Base-by-base conservation (phyloP, 2,888 invertebrate species). In the Pachycephus smyrnensis region DNA sequence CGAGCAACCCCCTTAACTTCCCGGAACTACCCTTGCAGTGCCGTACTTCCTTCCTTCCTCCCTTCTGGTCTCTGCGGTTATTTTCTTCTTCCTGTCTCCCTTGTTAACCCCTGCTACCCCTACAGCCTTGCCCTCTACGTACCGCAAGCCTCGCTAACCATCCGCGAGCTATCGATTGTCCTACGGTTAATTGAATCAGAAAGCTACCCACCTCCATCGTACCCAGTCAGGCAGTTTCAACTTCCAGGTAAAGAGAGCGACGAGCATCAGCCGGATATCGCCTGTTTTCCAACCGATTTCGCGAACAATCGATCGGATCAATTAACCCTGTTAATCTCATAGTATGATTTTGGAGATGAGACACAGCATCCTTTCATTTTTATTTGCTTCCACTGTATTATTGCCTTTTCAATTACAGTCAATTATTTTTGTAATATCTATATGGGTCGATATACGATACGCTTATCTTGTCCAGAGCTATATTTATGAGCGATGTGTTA, bases 1-100 rank as follows among this genome's bases (percentile, higher is more conserved):
- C 76, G 69, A 73, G 77, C 77, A 69, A 80, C 75, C 68, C 73
- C 73, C 73, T 79, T n/a, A 73, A 76, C 69, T 79, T 79, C 69
- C 69, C 30, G 73, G 68, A 73, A 76, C 40, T 35, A 71, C 40
- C 36, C 12, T 33, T 11, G 75, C 75, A 36, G 35, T 69, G n/a
- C 35, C 15, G 15, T 6, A 23, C 75, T 32, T 75, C 30, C 23
- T 12, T 69, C 36, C 33, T 55, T 68, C 40, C 31, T 55, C 23
- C 4, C 32, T 75, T 55, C 23, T 23, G 40, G 9, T 23, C 40
- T 55, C 9, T 23, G 40, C 40, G 6, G 40, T 23, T 40, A 40
- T 40, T 55, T 55, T 55, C 40, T 6, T 55, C 40, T 1, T 55
- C 23, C 40, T 2, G 23, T 0, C 40, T 55, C 23, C 40, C 40